Conservation (phyloP, 1,140 invertebrate species). For the Idris sp. region DNA sequence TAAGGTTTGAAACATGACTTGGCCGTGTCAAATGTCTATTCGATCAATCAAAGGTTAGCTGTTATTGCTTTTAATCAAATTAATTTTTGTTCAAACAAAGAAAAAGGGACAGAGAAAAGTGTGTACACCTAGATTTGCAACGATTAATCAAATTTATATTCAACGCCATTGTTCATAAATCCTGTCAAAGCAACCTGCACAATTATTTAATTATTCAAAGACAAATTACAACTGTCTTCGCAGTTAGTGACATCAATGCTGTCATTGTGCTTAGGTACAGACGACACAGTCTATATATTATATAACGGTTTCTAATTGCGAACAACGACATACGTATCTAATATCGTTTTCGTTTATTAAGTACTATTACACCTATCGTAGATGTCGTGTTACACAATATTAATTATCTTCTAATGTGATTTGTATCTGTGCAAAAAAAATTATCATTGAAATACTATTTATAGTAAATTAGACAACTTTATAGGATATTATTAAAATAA, state of each 20-base stretch:
- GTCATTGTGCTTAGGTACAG: slow-evolving; percentile 12
- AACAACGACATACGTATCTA: slow-evolving; percentile 21
- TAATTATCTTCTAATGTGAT: not conserved
- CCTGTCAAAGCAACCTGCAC: not conserved
- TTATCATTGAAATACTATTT: too few relatives aligned
- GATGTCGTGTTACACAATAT: slow-evolving; percentile 12
- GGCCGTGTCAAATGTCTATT: not conserved
- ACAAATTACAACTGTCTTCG: slow-evolving; percentile 8
- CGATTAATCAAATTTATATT: not conserved
- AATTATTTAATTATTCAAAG: slow-evolving; percentile 23
- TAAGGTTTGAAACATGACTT: slow-evolving; percentile 18
- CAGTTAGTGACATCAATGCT: slow-evolving; percentile 21
- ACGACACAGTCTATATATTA: not conserved
- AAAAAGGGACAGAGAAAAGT: too few relatives aligned
- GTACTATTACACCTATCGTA: slow-evolving; percentile 32
- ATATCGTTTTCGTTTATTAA: slow-evolving; percentile 27
- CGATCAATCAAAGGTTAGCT: too few relatives aligned
- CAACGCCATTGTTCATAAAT: too few relatives aligned
- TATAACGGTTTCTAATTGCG: slow-evolving; percentile 28
- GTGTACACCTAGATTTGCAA: too few relatives aligned
- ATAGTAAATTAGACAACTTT: too few relatives aligned
- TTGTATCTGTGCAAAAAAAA: slow-evolving; percentile 3
- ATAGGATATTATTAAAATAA: too few relatives aligned
- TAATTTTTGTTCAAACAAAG: too few relatives aligned
- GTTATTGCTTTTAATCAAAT: too few relatives aligned